Percentiles rank a stretch among this genome's conserved stretches.
Evolutionary conservation across 2,797 vertebrate genomes (phyloP).

Genomic region (Avahi laniger): DNA sequence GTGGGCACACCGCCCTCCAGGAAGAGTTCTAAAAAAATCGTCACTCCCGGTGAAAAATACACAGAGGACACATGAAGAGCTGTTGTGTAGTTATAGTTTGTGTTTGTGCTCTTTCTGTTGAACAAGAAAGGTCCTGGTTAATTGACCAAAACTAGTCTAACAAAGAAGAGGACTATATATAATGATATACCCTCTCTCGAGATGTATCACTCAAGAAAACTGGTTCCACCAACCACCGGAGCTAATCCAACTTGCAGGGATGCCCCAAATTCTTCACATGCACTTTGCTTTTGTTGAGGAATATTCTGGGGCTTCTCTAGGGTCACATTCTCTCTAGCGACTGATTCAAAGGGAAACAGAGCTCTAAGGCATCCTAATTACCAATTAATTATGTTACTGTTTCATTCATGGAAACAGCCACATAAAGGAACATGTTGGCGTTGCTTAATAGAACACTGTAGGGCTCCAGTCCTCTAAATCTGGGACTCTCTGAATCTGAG

Average conservation of each 20-base stretch:
- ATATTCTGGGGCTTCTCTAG: not conserved
- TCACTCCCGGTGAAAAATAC: not conserved
- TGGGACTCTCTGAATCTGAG: not conserved
- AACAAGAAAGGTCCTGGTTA: conserved; percentile 15
- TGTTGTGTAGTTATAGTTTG: not conserved
- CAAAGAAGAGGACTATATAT: not conserved
- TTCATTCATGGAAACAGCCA: conserved; percentile 58
- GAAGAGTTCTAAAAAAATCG: not conserved
- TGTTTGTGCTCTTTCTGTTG: not conserved
- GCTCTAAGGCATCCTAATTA: conserved; percentile 66
- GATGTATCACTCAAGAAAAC: not conserved
- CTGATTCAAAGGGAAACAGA: conserved; percentile 60
- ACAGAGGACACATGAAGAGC: not conserved
- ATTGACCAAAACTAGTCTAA: not conserved
- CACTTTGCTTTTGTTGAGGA: conserved; percentile 10
- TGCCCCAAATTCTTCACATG: not conserved
- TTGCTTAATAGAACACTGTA: conserved; percentile 1
- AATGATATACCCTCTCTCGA: not conserved
- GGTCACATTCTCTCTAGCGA: conserved; percentile 36
- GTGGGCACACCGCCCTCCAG: not conserved
- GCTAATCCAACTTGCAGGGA: not conserved
- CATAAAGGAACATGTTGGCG: not conserved
- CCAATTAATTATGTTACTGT: conserved; percentile 59
- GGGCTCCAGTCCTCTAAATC: not conserved
- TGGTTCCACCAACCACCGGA: not conserved